Percentiles rank a stretch among this genome's conserved stretches.
phyloP scores from a whole-genome alignment of 2,888 invertebrate genomes.

The Diaperis boleti region DNA sequence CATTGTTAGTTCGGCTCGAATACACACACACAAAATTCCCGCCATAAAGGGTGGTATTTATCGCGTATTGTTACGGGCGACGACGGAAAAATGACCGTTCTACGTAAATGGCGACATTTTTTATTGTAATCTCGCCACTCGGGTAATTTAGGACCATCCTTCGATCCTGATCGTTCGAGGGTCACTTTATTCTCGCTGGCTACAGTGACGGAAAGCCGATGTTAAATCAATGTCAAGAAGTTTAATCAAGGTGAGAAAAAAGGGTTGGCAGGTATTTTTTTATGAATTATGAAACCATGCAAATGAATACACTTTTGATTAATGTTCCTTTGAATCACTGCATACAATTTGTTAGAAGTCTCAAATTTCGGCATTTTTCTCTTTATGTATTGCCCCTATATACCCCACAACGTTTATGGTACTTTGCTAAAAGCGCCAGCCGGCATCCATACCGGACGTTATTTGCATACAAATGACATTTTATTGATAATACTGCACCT shows the following conservation, averaged over 20 bases:
- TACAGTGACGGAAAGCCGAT: constrained; percentile 11
- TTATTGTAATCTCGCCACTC: constrained; percentile 54
- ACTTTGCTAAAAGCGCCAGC: no score
- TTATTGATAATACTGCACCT: no score
- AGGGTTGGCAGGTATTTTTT: no score
- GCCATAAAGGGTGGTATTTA: constrained; percentile 57
- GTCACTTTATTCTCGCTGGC: constrained; percentile 19
- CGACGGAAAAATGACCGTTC: constrained; percentile 53
- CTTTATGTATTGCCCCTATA: no score
- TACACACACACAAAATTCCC: constrained; percentile 54
- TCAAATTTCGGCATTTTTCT: no score
- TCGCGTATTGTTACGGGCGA: constrained; percentile 54
- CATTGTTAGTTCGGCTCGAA: constrained; percentile 55
- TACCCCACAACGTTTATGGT: no score
- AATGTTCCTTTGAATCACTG: no score
- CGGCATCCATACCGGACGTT: no score
- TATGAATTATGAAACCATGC: neutral
- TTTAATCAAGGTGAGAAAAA: constrained; percentile 7
- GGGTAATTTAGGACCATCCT: constrained; percentile 37
- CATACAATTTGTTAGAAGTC: no score
- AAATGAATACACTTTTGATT: no score
- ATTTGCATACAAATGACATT: no score
- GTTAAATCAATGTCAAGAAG: constrained; percentile 24
- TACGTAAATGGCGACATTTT: constrained; percentile 50
- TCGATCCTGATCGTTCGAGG: constrained; percentile 16